phyloP scores from a whole-genome alignment of 2,797 vertebrate species.

The Hemitrygon akajei region DNA sequence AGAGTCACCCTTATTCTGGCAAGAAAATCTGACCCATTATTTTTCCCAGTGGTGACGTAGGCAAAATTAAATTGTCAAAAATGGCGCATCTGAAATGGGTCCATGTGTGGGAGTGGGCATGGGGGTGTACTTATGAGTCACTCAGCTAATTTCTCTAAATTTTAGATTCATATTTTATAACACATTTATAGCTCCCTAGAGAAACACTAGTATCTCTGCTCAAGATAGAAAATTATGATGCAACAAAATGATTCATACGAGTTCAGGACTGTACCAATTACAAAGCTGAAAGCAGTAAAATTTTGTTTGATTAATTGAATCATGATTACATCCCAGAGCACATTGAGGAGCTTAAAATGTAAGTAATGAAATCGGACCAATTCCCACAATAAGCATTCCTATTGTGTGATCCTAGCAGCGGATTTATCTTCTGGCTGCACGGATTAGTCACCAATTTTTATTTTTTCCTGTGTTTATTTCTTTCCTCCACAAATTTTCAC shows the following conservation, averaged over 20 bases:
- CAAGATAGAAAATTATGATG: slow-evolving; percentile 17
- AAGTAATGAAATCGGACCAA: neutral
- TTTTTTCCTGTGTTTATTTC: neutral
- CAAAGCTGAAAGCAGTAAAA: neutral
- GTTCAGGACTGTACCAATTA: neutral
- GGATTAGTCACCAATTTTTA: neutral
- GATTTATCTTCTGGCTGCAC: neutral
- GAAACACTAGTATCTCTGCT: neutral
- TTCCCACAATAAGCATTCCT: slow-evolving; percentile 5
- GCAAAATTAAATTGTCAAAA: neutral
- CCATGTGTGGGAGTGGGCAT: neutral
- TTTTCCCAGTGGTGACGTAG: neutral
- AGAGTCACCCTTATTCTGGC: neutral
- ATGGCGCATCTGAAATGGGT: neutral
- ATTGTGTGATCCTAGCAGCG: neutral
- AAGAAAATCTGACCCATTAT: neutral
- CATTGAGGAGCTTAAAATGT: neutral
- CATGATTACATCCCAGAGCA: neutral
- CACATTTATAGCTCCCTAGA: neutral
- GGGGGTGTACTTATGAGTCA: neutral
- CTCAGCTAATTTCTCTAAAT: neutral
- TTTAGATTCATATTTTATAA: neutral
- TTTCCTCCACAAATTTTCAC: neutral
- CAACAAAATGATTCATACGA: slow-evolving; percentile 13
- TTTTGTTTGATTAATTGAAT: neutral